phyloP scores from a whole-genome alignment of 2,797 vertebrate genomes.

The Characodon lateralis region DNA sequence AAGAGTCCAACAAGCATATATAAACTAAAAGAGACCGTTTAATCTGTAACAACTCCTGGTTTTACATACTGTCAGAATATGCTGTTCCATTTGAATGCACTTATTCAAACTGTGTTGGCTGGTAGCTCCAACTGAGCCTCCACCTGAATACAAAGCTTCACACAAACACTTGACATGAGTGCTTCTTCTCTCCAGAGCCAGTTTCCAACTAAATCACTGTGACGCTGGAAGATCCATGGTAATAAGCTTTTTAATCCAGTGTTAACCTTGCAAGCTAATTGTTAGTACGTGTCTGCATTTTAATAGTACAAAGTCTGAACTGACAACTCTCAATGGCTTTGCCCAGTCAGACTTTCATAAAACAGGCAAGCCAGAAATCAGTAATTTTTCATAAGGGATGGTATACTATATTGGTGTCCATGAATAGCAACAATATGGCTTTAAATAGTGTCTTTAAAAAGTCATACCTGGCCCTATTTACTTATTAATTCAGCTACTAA shows the following conservation, averaged over 20 bases:
- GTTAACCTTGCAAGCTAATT: constrained; percentile 14
- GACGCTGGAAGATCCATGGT: constrained; percentile 33
- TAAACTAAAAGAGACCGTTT: constrained; percentile 20
- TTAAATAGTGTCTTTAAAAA: no score
- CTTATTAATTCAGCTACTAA: no score
- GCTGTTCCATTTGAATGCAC: constrained; percentile 17
- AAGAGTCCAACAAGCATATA: not conserved
- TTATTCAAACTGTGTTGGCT: constrained; percentile 31
- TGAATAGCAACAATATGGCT: not conserved
- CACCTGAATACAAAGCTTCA: constrained; percentile 42
- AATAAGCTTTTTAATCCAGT: constrained; percentile 25
- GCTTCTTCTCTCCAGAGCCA: constrained; percentile 9
- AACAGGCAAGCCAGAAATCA: constrained; percentile 17
- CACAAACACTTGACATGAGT: constrained; percentile 10
- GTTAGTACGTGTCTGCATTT: constrained; percentile 1
- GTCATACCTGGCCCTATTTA: no score
- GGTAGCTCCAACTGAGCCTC: constrained; percentile 22
- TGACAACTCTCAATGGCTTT: not conserved
- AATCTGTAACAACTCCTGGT: constrained; percentile 5
- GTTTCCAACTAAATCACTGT: constrained; percentile 37
- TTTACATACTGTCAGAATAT: constrained; percentile 15
- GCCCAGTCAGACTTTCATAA: constrained; percentile 26
- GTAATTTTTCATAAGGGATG: not conserved
- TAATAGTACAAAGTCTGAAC: not conserved
- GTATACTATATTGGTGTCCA: not conserved